Percentiles rank a stretch among this genome's conserved stretches.
Conservation (phyloP, 2,113 vertebrate species). For the Takifugu flavidus region DNA sequence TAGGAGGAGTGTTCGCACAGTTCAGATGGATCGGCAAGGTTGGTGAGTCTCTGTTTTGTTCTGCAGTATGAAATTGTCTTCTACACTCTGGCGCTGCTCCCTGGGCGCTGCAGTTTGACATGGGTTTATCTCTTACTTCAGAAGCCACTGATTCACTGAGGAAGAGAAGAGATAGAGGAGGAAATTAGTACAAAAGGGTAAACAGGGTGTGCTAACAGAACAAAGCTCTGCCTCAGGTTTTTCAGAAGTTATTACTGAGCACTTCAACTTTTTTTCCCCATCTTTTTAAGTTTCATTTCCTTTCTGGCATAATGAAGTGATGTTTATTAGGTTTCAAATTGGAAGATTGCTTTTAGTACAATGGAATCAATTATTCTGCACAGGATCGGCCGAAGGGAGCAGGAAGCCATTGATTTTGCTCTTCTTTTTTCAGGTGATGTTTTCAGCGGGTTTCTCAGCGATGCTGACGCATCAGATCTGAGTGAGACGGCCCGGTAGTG, state of each 20-base stretch:
- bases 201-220: conserved; percentile 5
- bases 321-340: too few relatives aligned
- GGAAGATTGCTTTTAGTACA: too few relatives aligned
- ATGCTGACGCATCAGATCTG: too few relatives aligned
- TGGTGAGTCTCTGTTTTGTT: conserved; percentile 7
- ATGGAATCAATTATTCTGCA: too few relatives aligned
- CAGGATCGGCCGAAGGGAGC: too few relatives aligned
- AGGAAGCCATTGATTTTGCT: too few relatives aligned
- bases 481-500: too few relatives aligned
- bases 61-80: conserved; percentile 17
- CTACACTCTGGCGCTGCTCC: conserved; percentile 12
- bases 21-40: conserved; percentile 21
- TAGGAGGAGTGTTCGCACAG: conserved; percentile 19
- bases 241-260: background rate
- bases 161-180: conserved; percentile 5
- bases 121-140: conserved; percentile 56
- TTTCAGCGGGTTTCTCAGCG: too few relatives aligned
- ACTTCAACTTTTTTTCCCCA: background rate
- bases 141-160: conserved; percentile 74
- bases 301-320: background rate
- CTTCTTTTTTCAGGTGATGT: too few relatives aligned
- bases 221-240: conserved; percentile 14
- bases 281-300: background rate
- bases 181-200: conserved; percentile 19
- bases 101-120: background rate